Percentiles rank a stretch among this genome's conserved stretches.
These are phyloP conservation scores for Willisornis vidua DNA, from an alignment of 2,113 vertebrate species.

Conservation along the genomic window DNA sequence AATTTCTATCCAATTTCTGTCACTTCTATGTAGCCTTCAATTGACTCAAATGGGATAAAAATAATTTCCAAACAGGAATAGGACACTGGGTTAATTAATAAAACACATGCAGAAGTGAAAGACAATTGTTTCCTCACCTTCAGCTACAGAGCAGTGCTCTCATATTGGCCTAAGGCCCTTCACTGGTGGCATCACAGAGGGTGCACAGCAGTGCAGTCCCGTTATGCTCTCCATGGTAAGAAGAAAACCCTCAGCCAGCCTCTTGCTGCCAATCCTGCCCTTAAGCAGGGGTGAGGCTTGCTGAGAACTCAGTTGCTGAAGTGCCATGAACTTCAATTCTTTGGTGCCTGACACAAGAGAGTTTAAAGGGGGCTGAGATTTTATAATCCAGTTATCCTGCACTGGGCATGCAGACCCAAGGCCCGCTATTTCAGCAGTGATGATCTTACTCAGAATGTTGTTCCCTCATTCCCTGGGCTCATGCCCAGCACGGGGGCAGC, in stretches of 20 bases:
- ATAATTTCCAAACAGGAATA: not conserved
- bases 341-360: not conserved
- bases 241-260: not conserved
- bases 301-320: not conserved
- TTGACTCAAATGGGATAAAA: not conserved
- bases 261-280: not conserved
- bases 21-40: not conserved
- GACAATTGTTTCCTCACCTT: not conserved
- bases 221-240: not conserved
- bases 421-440: not conserved
- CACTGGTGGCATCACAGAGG: not conserved
- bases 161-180: not conserved
- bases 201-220: not conserved
- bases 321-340: not conserved
- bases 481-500: not conserved
- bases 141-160: not conserved
- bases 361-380: not conserved
- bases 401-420: not conserved
- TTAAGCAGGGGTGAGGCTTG: not conserved
- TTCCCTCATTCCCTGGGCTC: not conserved
- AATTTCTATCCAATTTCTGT: not conserved
- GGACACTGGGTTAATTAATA: not conserved
- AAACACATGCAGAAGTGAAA: not conserved
- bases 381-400: not conserved
- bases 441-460: not conserved